phyloP scores from a whole-genome alignment of 2,797 vertebrate genomes.

The Lithobates pipiens region DNA sequence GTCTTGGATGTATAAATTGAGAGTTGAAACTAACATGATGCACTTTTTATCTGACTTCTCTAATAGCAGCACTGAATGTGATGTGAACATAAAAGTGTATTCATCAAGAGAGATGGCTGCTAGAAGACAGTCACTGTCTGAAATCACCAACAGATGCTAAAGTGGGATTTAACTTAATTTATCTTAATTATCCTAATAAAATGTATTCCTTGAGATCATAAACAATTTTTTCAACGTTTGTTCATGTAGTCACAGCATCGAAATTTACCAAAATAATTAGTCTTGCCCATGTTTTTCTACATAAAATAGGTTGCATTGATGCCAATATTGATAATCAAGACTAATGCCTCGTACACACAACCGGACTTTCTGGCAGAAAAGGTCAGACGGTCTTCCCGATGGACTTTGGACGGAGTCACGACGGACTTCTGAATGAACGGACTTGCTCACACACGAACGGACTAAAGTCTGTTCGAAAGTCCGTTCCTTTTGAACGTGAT shows the following conservation, averaged over 20 bases:
- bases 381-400: no score
- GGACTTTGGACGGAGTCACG: no score
- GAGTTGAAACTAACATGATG: slow-evolving; percentile 33
- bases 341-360: no score
- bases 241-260: background rate
- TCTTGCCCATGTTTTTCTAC: no score
- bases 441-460: no score
- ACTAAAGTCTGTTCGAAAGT: no score
- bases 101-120: slow-evolving; percentile 36
- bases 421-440: no score
- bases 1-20: slow-evolving; percentile 27
- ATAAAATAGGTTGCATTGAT: background rate
- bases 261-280: no score
- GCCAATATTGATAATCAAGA: background rate
- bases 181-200: slow-evolving; percentile 30
- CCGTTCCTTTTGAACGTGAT: no score
- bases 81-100: slow-evolving; percentile 44
- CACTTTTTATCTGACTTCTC: slow-evolving; percentile 51
- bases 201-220: slow-evolving; percentile 3
- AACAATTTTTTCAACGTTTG: slow-evolving; percentile 27
- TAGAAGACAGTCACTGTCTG: slow-evolving; percentile 22
- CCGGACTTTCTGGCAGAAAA: no score
- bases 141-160: slow-evolving; percentile 17
- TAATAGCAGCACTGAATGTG: slow-evolving; percentile 37
- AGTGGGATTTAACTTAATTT: slow-evolving; percentile 38